Evolutionary conservation across 2,797 vertebrate genomes (phyloP).

Genomic region (Fundulus diaphanus): DNA sequence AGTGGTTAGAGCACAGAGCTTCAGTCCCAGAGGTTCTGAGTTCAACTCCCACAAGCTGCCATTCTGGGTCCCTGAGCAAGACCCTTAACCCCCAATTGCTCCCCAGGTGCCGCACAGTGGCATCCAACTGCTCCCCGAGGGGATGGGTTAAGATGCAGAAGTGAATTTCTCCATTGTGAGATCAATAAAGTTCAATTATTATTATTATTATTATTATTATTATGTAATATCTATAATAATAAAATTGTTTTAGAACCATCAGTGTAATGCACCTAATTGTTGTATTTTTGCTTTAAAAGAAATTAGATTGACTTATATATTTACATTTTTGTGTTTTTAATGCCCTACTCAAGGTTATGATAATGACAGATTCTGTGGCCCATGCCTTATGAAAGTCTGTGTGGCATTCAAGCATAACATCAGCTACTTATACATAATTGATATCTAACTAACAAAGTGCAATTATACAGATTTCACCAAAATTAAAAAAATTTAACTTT

Average conservation of each 20-base stretch:
- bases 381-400: background rate
- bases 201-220: no score
- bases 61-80: no score
- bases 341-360: background rate
- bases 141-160: no score
- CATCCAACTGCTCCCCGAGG: no score
- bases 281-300: background rate
- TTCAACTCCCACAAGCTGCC: no score
- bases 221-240: background rate
- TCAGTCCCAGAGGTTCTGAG: no score
- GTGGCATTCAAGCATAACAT: background rate
- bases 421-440: background rate
- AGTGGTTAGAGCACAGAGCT: no score
- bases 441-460: background rate
- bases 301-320: background rate
- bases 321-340: background rate
- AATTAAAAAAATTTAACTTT: no score
- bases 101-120: no score
- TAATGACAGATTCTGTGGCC: background rate
- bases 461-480: background rate
- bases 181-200: no score
- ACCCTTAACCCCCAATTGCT: no score
- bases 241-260: background rate
- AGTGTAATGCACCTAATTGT: background rate
- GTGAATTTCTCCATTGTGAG: no score